phyloP scores from a whole-genome alignment of 53 echinoderm and acorn worm species.

The Glandiceps talaboti region DNA sequence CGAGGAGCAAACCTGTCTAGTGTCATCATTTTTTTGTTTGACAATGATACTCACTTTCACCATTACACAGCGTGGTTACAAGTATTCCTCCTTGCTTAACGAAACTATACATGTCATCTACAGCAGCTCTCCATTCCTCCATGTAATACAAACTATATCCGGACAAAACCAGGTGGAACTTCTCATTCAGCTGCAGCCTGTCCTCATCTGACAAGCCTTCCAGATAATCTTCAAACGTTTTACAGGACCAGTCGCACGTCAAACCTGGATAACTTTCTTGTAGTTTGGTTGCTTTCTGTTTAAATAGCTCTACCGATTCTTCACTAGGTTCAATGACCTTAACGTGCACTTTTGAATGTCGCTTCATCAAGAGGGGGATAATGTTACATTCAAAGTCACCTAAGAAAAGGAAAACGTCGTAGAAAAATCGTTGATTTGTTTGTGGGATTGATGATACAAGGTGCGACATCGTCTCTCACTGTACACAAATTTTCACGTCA shows the following conservation, averaged over 20 bases:
- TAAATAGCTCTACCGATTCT: neutral
- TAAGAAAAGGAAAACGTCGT: neutral
- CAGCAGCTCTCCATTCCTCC: neutral
- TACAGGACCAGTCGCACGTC: neutral
- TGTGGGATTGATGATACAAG: neutral
- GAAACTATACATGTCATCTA: neutral
- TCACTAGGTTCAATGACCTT: neutral
- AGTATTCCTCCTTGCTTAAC: neutral
- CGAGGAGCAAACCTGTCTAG: too few species aligned
- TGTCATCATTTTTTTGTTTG: too few species aligned
- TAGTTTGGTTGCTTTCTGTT: neutral
- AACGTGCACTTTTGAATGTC: neutral
- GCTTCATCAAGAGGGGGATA: neutral
- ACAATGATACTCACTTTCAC: neutral
- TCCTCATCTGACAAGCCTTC: neutral
- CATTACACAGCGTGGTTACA: neutral
- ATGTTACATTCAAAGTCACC: neutral
- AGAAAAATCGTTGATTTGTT: neutral
- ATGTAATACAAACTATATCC: neutral
- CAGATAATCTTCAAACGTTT: neutral
- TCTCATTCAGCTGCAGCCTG: too few species aligned
- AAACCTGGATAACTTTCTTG: neutral
- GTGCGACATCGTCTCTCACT: neutral
- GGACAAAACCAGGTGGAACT: neutral
- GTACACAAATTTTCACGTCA: neutral